Conservation (phyloP, 2,797 vertebrate genomes). For the Enteromius radiatus region DNA sequence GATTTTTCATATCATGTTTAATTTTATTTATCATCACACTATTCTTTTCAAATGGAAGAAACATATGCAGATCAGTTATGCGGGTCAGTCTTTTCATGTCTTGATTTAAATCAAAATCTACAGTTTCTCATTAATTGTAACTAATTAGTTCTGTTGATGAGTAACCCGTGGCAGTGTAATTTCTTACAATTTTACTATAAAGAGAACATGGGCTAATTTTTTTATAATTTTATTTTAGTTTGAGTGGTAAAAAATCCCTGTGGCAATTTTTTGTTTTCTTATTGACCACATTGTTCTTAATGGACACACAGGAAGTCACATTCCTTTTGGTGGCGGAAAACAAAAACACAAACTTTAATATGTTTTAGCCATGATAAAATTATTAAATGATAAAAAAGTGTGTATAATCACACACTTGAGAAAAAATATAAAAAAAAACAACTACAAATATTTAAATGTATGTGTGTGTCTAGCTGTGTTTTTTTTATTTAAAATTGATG, state of each 20-base stretch:
- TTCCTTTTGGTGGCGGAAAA: neutral
- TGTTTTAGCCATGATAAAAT: neutral
- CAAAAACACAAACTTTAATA: neutral
- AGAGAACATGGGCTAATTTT: neutral
- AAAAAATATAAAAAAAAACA: too few species aligned
- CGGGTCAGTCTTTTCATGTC: neutral
- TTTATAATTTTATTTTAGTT: neutral
- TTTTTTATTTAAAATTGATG: too few species aligned
- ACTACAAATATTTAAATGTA: too few species aligned
- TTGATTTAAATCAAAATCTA: neutral
- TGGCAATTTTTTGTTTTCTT: neutral
- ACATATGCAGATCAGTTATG: neutral
- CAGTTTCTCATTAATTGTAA: neutral
- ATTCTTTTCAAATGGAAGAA: neutral
- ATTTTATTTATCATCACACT: neutral
- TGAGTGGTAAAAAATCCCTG: neutral
- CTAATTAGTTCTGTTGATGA: neutral
- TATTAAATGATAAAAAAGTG: neutral
- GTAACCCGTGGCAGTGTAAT: neutral
- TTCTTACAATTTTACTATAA: too few species aligned
- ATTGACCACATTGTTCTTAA: neutral
- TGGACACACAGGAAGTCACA: neutral
- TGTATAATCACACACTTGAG: too few species aligned
- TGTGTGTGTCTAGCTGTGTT: too few species aligned
- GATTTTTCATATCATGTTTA: neutral